Conservation (phyloP, 1,140 invertebrate genomes). For the Penaeus vannamei region DNA sequence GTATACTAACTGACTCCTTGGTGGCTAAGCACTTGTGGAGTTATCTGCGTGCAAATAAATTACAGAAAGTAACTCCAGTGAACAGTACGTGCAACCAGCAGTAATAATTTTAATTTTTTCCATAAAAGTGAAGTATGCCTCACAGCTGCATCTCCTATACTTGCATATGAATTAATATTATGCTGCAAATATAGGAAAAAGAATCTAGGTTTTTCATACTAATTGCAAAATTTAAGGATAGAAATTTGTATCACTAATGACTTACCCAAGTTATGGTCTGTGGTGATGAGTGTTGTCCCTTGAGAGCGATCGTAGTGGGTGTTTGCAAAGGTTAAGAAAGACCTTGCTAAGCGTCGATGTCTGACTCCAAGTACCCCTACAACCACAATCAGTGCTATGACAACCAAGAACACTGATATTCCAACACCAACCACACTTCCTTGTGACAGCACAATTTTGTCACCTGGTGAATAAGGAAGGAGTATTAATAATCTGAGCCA, state of each 20-base stretch:
- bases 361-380: constrained; percentile 80
- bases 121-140: no score
- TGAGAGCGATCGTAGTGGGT: constrained; percentile 89
- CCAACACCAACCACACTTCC: constrained; percentile 72
- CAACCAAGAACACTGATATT: constrained; percentile 76
- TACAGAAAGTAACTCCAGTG: no score
- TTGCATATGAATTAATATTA: no score
- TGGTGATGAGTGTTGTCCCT: constrained; percentile 86
- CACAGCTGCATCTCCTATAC: no score
- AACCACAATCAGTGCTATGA: constrained; percentile 75
- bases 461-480: not conserved
- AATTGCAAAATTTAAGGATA: no score
- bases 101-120: no score
- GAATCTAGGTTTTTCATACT: no score
- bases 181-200: no score
- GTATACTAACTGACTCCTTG: no score
- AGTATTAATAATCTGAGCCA: not conserved
- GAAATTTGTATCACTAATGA: not conserved
- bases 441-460: constrained; percentile 66
- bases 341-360: constrained; percentile 82
- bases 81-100: no score
- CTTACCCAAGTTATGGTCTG: constrained; percentile 79
- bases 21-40: no score
- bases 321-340: constrained; percentile 86
- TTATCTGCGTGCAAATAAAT: no score